Evolutionary conservation across 2,888 invertebrate species (phyloP).

Genomic region (Netelia virgata): DNA sequence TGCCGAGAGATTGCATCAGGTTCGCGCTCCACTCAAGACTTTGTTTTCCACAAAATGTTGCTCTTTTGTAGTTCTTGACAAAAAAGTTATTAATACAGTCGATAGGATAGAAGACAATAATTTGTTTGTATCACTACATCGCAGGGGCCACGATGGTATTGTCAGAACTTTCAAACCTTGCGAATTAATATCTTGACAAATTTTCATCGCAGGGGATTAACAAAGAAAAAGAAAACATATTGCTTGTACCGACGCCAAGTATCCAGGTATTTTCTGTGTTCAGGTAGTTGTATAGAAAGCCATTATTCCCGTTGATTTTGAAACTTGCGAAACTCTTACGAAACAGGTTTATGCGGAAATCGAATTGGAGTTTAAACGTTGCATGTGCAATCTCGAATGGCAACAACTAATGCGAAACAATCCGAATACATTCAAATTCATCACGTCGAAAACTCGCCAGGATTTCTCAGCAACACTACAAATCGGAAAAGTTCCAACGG

Average conservation of each 20-base stretch:
- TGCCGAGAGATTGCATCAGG: too few species aligned
- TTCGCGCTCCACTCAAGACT: too few species aligned
- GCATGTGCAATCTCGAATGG: conserved; percentile 89
- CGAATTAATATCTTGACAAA: too few species aligned
- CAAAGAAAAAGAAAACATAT: background rate
- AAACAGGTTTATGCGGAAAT: conserved; percentile 84
- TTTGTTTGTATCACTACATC: too few species aligned
- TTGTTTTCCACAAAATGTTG: too few species aligned
- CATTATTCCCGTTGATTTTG: background rate
- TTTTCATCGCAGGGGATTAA: too few species aligned
- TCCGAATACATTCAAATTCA: conserved; percentile 86
- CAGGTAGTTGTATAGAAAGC: background rate
- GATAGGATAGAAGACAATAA: too few species aligned
- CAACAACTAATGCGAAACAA: conserved; percentile 81
- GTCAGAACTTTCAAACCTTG: too few species aligned
- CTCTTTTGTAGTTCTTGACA: too few species aligned
- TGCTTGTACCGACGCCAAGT: background rate
- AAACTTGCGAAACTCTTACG: background rate
- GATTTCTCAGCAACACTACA: conserved; percentile 74
- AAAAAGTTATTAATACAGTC: too few species aligned
- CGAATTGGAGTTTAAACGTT: conserved; percentile 86
- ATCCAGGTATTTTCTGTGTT: too few species aligned
- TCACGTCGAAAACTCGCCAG: conserved; percentile 83
- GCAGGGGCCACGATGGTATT: too few species aligned
- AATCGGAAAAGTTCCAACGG: conserved; percentile 85